Conservation (phyloP, 2,113 vertebrate genomes). For the Ovibos moschatus region DNA sequence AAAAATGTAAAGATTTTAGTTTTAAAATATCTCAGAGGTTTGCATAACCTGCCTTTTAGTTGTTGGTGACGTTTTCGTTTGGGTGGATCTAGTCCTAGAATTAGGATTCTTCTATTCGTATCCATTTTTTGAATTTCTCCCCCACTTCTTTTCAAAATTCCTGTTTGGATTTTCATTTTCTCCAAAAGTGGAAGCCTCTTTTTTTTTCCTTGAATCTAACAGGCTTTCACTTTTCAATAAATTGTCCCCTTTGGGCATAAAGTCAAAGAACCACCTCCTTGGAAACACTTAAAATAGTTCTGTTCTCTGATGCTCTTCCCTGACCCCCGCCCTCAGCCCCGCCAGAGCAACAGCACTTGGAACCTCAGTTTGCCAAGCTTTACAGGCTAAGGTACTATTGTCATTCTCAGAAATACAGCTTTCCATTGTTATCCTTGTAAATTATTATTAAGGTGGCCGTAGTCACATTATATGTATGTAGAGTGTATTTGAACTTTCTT, state of each 20-base stretch:
- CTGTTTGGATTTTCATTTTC: background rate
- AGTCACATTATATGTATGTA: background rate
- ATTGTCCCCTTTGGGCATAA: background rate
- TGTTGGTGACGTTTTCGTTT: background rate
- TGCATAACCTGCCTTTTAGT: background rate
- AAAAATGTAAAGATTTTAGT: background rate
- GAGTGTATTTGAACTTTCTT: background rate
- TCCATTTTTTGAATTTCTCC: background rate
- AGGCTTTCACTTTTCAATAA: background rate
- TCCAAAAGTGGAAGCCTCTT: background rate
- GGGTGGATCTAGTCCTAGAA: background rate
- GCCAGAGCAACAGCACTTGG: background rate
- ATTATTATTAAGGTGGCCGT: background rate
- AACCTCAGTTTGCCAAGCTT: background rate
- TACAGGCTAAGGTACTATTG: background rate
- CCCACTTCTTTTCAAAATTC: background rate
- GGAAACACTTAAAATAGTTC: background rate
- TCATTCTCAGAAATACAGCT: background rate
- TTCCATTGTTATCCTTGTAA: background rate
- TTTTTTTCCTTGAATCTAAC: background rate
- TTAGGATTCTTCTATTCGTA: background rate
- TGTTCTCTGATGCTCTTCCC: background rate
- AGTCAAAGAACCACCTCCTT: background rate
- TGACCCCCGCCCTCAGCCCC: background rate
- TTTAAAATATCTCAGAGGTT: background rate